phyloP scores from a whole-genome alignment of 2,888 invertebrate genomes.

The Poecilobothrus nobilitatus region DNA sequence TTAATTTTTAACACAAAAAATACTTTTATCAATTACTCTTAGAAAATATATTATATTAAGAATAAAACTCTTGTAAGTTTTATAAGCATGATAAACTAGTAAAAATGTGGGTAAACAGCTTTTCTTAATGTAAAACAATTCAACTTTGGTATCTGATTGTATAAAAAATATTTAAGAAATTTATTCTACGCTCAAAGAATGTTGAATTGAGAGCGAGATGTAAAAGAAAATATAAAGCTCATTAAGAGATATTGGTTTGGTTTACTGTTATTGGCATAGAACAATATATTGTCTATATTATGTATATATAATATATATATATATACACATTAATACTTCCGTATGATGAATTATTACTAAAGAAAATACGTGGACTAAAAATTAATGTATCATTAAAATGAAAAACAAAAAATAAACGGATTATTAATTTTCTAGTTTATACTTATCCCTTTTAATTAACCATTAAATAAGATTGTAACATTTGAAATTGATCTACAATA shows the following conservation, averaged over 20 bases:
- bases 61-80: too few relatives aligned
- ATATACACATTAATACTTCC: neutral
- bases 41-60: too few relatives aligned
- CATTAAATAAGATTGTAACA: too few relatives aligned
- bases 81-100: neutral
- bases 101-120: conserved; percentile 3
- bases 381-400: neutral
- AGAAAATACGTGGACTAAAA: neutral
- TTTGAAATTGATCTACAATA: too few relatives aligned
- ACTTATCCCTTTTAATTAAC: too few relatives aligned
- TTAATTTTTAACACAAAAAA: too few relatives aligned
- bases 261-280: conserved; percentile 4
- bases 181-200: neutral
- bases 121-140: neutral
- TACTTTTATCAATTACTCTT: too few relatives aligned
- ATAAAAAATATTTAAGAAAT: neutral
- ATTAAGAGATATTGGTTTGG: conserved; percentile 6
- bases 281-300: neutral
- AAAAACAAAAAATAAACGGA: neutral
- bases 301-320: too few relatives aligned
- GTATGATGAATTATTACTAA: neutral
- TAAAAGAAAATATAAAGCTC: neutral
- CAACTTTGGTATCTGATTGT: neutral
- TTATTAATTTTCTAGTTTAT: neutral
- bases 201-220: neutral